Evolutionary conservation across 2,113 vertebrate species (phyloP).

Genomic region (Lates calcarifer): DNA sequence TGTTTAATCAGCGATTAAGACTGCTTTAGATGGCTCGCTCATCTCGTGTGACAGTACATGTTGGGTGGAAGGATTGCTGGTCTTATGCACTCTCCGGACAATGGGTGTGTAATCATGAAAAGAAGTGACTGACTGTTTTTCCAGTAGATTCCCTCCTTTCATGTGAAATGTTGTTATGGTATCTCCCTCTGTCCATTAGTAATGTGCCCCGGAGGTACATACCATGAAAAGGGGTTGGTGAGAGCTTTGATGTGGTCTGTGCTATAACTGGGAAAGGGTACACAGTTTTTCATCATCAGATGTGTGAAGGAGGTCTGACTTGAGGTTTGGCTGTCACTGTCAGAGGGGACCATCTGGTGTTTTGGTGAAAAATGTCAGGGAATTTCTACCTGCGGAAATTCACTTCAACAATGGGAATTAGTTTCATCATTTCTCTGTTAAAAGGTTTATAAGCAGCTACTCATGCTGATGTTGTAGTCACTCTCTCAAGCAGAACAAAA

Average conservation of each 20-base stretch:
- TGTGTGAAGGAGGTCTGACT: slow-evolving; percentile 68
- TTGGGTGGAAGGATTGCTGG: slow-evolving; percentile 56
- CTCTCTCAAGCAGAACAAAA: neutral
- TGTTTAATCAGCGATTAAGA: slow-evolving; percentile 81
- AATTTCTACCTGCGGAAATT: slow-evolving; percentile 49
- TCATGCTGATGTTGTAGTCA: neutral
- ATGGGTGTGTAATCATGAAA: slow-evolving; percentile 50
- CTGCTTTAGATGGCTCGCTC: slow-evolving; percentile 61
- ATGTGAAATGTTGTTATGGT: slow-evolving; percentile 71
- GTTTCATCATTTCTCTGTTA: neutral
- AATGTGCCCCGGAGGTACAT: slow-evolving; percentile 63
- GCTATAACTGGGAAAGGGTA: slow-evolving; percentile 66
- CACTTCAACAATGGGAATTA: neutral
- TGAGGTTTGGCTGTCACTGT: slow-evolving; percentile 65
- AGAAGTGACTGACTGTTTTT: slow-evolving; percentile 63
- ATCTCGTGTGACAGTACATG: slow-evolving; percentile 80
- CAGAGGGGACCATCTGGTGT: slow-evolving; percentile 77
- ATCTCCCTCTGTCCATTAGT: slow-evolving; percentile 66
- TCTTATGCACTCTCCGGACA: slow-evolving; percentile 55
- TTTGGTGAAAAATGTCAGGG: slow-evolving; percentile 55
- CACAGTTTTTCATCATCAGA: slow-evolving; percentile 74
- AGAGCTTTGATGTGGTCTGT: slow-evolving; percentile 81
- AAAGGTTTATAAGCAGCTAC: neutral
- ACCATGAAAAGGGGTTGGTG: slow-evolving; percentile 32
- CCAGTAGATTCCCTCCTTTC: slow-evolving; percentile 61